Evolutionary conservation across 64 coral and sea anemone species (phyloP).

Genomic region (Anthopleura sola): DNA sequence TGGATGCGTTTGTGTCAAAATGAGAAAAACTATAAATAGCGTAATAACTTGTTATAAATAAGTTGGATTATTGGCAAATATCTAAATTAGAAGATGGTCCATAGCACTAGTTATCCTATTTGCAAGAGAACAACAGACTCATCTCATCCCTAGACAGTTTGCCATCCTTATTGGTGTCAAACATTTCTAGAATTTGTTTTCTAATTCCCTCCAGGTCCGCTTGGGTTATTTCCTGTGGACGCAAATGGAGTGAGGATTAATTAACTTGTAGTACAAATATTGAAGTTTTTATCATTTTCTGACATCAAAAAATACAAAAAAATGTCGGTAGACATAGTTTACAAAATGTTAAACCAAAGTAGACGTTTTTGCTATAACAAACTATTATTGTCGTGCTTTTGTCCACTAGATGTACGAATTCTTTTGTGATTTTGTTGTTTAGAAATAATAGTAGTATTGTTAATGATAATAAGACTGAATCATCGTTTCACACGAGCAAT

Average conservation of each 20-base stretch:
- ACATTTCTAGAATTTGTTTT: conserved; percentile 8
- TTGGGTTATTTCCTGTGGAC: not conserved
- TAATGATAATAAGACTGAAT: too few relatives aligned
- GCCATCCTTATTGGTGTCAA: conserved; percentile 9
- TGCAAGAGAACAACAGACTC: not conserved
- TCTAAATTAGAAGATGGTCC: not conserved
- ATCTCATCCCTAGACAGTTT: conserved; percentile 3
- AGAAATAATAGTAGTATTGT: too few relatives aligned
- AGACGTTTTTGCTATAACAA: too few relatives aligned
- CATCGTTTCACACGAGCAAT: too few relatives aligned
- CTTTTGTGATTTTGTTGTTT: too few relatives aligned
- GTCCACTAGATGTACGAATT: too few relatives aligned
- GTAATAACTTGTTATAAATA: not conserved
- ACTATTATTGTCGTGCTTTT: too few relatives aligned
- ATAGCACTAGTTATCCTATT: not conserved
- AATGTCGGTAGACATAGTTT: too few relatives aligned
- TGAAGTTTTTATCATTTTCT: too few relatives aligned
- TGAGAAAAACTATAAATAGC: not conserved
- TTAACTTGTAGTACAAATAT: too few relatives aligned
- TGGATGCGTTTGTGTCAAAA: not conserved
- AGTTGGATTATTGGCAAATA: not conserved
- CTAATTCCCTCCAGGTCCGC: not conserved
- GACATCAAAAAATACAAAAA: too few relatives aligned
- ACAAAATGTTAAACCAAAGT: too few relatives aligned
- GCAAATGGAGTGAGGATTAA: not conserved